Evolutionary conservation across 2,113 vertebrate species (phyloP), one percentile per base, ranked within the genome.

Genomic region (Cinclus cinclus): DNA sequence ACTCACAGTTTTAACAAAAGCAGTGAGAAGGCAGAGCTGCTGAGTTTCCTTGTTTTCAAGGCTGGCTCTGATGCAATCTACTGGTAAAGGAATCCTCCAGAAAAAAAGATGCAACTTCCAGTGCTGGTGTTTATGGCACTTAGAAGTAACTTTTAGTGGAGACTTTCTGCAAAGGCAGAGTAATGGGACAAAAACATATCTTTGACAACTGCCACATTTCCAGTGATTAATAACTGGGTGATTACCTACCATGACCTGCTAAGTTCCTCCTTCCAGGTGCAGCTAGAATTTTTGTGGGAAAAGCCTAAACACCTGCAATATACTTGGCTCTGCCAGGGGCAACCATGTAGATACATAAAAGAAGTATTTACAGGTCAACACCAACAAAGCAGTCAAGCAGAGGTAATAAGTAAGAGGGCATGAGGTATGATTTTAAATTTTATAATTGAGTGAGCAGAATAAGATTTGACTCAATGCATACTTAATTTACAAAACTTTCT

Each of bases 251-350:
- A 25, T 1, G 35, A 52, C 63, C 33, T 60, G 24, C 44, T 63
- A 90, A 81, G 55, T 74, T 67, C 39, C 68, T 83, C 44, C 60
- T 90, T 88, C 42, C 44, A 92, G 35, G 23, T 47, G 60, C 19
- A 74, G 18, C 27, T 84, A 53, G 70, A 84, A 35, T 87, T 92
- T 84, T 52, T 88, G 70, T 81, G 71, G 82, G 59, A 96, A 94
- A 62, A 74, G 50, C 33, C 25, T 52, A 35, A 92, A 65, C 53
- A 62, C 31, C 31, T 84, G n/a, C 22, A 58, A 83, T 62, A 33
- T 7, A 44, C 14, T 50, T 77, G 76, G 10, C 4, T 77, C 21
- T 88, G 8, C n/a, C 82, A 80, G 24, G 50, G 27, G 33, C 49
- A 85, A 27, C 55, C 23, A 6, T 39, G 8, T 64, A 62, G 39